Percentiles rank a stretch among this genome's conserved stretches.
These are phyloP conservation scores for Scaptomyza parva DNA, from an alignment of 2,888 invertebrate species.

Conservation along the genomic window DNA sequence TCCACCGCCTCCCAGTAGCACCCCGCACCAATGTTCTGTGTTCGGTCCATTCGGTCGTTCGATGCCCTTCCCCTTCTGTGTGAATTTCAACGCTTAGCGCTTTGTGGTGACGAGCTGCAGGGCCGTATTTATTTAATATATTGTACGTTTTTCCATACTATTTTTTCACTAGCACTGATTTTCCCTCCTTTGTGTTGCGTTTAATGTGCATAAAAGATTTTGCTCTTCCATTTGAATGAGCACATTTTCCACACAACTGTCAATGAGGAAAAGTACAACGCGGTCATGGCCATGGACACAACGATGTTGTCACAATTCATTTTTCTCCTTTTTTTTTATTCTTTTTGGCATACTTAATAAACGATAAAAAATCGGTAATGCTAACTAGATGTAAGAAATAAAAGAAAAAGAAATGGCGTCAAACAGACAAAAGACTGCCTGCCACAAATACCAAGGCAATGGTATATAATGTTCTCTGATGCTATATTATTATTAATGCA, in stretches of 20 bases:
- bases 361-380: conserved; percentile 60
- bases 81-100: conserved; percentile 75
- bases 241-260: conserved; percentile 81
- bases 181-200: conserved; percentile 74
- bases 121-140: conserved; percentile 77
- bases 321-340: conserved; percentile 49
- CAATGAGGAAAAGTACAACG: conserved; percentile 59
- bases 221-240: conserved; percentile 75
- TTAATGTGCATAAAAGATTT: conserved; percentile 82
- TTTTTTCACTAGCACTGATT: conserved; percentile 70
- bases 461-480: conserved; percentile 11
- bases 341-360: conserved; percentile 57
- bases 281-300: conserved; percentile 39
- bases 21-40: not conserved
- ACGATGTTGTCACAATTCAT: conserved; percentile 66
- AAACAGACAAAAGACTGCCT: conserved; percentile 2
- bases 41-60: not conserved
- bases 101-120: conserved; percentile 65
- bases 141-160: conserved; percentile 71
- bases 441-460: conserved; percentile 3
- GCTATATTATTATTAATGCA: conserved; percentile 24
- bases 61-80: conserved; percentile 48
- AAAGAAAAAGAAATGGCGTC: conserved; percentile 43
- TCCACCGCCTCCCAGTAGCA: not conserved
- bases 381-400: conserved; percentile 36